Base-by-base conservation (phyloP, 2,888 invertebrate genomes). In the Eurytoma adleriae region DNA sequence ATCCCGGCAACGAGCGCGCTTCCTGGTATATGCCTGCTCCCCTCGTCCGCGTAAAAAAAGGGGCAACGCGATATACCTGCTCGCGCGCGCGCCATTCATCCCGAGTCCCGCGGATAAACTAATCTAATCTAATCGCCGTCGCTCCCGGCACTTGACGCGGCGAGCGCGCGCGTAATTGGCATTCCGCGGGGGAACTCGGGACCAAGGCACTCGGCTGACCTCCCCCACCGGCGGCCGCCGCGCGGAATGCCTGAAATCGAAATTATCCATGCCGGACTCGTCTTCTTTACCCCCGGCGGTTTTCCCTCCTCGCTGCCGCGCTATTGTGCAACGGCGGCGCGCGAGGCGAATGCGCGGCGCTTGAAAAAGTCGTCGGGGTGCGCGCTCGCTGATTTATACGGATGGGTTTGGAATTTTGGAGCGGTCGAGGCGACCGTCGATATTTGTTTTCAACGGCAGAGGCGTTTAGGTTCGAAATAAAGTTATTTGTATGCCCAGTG, bases 81-180 rank as follows among this genome's bases (percentile, higher is more conserved):
- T 16, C 13, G n/a, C 54, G 24, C 27, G 18, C 54, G 54, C 14
- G n/a, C n/a, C n/a, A n/a, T 54, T 16, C 48, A 64, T 27, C 30
- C 24, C 16, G 61, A 61, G 61, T 40, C n/a, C 16, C 62, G 18
- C 48, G 40, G 40, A 40, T 40, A 40, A 40, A 40, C 40, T 30
- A 64, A 64, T 64, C 48, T 40, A 64, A 64, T 64, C 64, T 64
- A 64, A 64, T 64, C 48, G n/a, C 12, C 64, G 64, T 64, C 40
- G 40, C 64, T 14, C 62, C 40, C 62, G 40, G 64, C 64, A 64
- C 64, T 64, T 64, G 64, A 64, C 64, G n/a, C 14, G 16, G n/a
- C 48, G 40, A n/a, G n/a, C 40, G 62, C n/a, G 40, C 64, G 18
- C 64, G 64, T 64, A 64, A 64, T 64, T 64, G 64, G 64, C 48